phyloP scores from a whole-genome alignment of 2,888 invertebrate species.

The Cantharis nigra region DNA sequence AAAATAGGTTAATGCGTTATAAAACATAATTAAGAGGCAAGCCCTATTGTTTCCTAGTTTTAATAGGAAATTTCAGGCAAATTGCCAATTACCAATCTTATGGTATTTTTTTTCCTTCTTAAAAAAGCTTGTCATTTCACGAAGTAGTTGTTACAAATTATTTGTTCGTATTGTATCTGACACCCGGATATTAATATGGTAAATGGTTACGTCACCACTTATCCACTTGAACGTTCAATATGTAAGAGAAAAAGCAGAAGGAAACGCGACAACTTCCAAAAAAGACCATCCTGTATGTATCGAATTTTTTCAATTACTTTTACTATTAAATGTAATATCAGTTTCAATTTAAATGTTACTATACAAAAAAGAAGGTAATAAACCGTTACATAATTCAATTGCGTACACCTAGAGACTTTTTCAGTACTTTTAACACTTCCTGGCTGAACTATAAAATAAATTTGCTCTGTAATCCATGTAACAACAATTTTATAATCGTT shows the following conservation, averaged over 20 bases:
- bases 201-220: constrained; percentile 27
- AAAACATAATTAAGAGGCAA: constrained; percentile 9
- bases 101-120: not conserved
- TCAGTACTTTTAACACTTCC: not conserved
- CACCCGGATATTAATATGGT: constrained; percentile 28
- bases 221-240: constrained; percentile 4
- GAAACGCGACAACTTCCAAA: not conserved
- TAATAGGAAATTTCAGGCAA: constrained; percentile 9
- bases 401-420: not conserved
- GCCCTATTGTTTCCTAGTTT: constrained; percentile 15
- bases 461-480: not conserved
- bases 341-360: not conserved
- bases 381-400: not conserved
- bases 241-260: not conserved
- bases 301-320: not conserved
- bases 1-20: constrained; percentile 23
- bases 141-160: constrained; percentile 3
- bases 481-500: not conserved
- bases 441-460: not conserved
- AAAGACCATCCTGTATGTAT: not conserved
- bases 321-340: not conserved
- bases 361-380: not conserved
- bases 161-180: constrained; percentile 14
- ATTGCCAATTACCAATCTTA: not conserved
- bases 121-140: not conserved